Evolutionary conservation across 2,888 invertebrate genomes (phyloP).

Genomic region (Troilus luridus): DNA sequence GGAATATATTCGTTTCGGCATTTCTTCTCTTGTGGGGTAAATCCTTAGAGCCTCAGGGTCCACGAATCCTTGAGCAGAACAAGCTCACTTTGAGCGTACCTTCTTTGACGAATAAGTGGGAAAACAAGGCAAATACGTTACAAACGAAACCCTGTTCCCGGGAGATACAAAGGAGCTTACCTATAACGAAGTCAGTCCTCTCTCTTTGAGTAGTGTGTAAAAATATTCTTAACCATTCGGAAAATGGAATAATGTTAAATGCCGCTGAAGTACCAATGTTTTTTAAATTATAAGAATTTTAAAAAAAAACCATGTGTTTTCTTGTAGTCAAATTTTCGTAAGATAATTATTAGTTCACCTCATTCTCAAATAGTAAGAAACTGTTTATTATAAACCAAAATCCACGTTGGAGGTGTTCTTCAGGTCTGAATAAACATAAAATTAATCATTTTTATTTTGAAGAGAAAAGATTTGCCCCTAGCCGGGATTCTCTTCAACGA

Average conservation of each 20-base stretch:
- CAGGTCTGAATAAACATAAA: no score
- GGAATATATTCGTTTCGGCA: slow-evolving; percentile 20
- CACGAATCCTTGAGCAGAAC: not conserved
- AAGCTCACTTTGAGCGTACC: not conserved
- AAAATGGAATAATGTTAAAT: not conserved
- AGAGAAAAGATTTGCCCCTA: no score
- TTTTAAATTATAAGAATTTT: no score
- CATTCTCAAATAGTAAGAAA: no score
- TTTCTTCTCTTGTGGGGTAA: not conserved
- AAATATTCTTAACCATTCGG: not conserved
- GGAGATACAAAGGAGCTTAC: slow-evolving; percentile 10
- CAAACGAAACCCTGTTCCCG: not conserved
- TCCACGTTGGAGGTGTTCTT: no score
- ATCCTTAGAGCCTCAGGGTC: not conserved
- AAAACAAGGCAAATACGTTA: slow-evolving; percentile 28
- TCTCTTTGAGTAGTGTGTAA: not conserved
- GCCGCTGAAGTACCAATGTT: not conserved
- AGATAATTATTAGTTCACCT: no score
- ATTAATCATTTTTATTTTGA: no score
- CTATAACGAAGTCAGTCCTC: slow-evolving; percentile 21
- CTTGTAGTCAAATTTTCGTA: no score
- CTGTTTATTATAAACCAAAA: no score
- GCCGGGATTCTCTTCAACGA: no score
- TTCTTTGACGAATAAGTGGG: slow-evolving; percentile 14
- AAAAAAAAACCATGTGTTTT: no score